Percentiles rank a stretch among this genome's conserved stretches.
These are phyloP conservation scores for Oscheius sp. DNA, from an alignment of 2,888 invertebrate genomes.

Conservation along the genomic window DNA sequence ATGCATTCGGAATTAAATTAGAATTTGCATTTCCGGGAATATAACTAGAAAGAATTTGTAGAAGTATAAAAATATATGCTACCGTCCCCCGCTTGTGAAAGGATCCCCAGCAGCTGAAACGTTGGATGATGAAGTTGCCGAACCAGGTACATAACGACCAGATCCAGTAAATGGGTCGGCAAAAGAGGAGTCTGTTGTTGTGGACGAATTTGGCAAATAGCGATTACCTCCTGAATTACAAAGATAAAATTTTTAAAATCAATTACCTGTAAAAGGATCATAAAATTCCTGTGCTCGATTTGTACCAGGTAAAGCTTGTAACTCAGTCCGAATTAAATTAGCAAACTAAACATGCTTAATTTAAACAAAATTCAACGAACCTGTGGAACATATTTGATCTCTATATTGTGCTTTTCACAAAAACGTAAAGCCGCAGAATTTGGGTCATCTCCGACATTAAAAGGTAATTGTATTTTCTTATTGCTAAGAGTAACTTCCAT, in stretches of 20 bases:
- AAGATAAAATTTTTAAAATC: neutral
- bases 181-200: slow-evolving; percentile 33
- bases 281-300: slow-evolving; percentile 65
- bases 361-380: slow-evolving; percentile 72
- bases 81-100: slow-evolving; percentile 40
- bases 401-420: slow-evolving; percentile 84
- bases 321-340: slow-evolving; percentile 9
- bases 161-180: slow-evolving; percentile 73
- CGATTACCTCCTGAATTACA: slow-evolving; percentile 69
- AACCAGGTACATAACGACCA: slow-evolving; percentile 70
- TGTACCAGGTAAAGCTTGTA: slow-evolving; percentile 11
- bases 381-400: slow-evolving; percentile 85
- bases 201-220: slow-evolving; percentile 68
- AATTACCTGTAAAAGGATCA: slow-evolving; percentile 77
- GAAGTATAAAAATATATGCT: neutral
- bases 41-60: slow-evolving; percentile 1
- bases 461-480: slow-evolving; percentile 84
- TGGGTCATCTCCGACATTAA: slow-evolving; percentile 88
- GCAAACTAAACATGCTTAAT: slow-evolving; percentile 7
- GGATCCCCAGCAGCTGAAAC: slow-evolving; percentile 30
- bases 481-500: slow-evolving; percentile 94
- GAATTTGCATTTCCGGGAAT: slow-evolving; percentile 16
- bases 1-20: slow-evolving; percentile 49
- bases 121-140: slow-evolving; percentile 13
- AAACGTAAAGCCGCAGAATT: slow-evolving; percentile 90